phyloP scores from a whole-genome alignment of 2,888 invertebrate species.

The Sminthurides aquaticus region DNA sequence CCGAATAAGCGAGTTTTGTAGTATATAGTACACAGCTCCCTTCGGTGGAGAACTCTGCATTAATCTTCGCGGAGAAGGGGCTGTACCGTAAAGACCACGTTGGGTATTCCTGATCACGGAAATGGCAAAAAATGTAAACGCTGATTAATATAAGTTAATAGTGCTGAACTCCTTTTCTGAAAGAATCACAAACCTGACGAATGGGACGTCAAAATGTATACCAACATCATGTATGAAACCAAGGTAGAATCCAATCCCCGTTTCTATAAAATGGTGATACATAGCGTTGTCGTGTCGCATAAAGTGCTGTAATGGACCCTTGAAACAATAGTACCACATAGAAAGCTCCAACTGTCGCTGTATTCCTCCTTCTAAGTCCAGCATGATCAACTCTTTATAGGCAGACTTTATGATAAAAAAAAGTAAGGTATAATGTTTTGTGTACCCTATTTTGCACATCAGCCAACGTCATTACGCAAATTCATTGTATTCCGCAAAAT shows the following conservation, averaged over 20 bases:
- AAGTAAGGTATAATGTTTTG: constrained; percentile 1
- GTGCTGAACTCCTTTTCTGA: not conserved
- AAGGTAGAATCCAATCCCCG: constrained; percentile 42
- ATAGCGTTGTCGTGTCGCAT: constrained; percentile 38
- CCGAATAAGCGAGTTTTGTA: constrained; percentile 82
- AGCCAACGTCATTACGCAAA: no score
- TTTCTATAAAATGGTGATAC: constrained; percentile 41
- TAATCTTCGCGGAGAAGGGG: constrained; percentile 26
- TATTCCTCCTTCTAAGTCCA: constrained; percentile 37
- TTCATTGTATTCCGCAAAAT: no score
- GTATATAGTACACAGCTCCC: constrained; percentile 59
- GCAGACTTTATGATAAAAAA: constrained; percentile 28
- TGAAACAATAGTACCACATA: constrained; percentile 43
- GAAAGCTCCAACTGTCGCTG: constrained; percentile 37
- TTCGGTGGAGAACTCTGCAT: constrained; percentile 32
- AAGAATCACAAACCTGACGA: constrained; percentile 32
- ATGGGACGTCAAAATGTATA: constrained; percentile 42
- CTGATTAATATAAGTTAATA: not conserved
- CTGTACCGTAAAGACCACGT: constrained; percentile 35
- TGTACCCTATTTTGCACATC: no score
- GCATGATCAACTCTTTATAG: constrained; percentile 39
- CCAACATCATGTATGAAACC: constrained; percentile 42
- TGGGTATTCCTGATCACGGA: constrained; percentile 45
- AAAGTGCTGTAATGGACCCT: constrained; percentile 41
- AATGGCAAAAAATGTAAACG: constrained; percentile 19